Evolutionary conservation across 2,113 vertebrate genomes (phyloP).

Genomic region (Acinonyx jubatus): DNA sequence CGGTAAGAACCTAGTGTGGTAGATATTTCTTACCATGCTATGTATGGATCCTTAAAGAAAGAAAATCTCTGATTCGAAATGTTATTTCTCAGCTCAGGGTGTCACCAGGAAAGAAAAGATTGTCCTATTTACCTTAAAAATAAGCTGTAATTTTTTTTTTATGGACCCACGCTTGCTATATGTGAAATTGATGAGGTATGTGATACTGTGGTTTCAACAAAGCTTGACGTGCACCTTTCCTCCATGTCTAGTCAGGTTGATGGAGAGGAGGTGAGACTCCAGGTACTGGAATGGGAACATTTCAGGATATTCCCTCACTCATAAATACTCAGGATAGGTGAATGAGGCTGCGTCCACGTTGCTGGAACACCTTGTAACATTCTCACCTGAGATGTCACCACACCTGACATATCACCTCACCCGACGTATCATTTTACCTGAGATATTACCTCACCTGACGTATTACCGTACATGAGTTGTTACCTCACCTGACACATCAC

Average conservation of each 20-base stretch:
- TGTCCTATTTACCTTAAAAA: neutral
- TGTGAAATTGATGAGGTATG: neutral
- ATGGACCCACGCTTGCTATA: rapidly evolving
- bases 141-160: neutral
- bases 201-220: no score
- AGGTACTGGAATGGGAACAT: neutral
- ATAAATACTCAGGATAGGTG: neutral
- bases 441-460: no score
- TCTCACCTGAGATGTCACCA: neutral
- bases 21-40: neutral
- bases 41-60: neutral
- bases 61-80: neutral
- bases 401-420: no score
- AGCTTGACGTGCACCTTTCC: neutral
- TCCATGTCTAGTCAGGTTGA: neutral
- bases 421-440: no score
- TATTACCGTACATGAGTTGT: neutral
- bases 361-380: neutral
- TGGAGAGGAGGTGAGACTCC: neutral
- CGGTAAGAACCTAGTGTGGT: rapidly evolving
- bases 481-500: no score
- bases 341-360: neutral
- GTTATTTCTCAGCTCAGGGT: neutral
- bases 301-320: neutral
- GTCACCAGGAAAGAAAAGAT: neutral